Conservation (phyloP, 2,888 invertebrate genomes). For the Erebia epiphron region DNA sequence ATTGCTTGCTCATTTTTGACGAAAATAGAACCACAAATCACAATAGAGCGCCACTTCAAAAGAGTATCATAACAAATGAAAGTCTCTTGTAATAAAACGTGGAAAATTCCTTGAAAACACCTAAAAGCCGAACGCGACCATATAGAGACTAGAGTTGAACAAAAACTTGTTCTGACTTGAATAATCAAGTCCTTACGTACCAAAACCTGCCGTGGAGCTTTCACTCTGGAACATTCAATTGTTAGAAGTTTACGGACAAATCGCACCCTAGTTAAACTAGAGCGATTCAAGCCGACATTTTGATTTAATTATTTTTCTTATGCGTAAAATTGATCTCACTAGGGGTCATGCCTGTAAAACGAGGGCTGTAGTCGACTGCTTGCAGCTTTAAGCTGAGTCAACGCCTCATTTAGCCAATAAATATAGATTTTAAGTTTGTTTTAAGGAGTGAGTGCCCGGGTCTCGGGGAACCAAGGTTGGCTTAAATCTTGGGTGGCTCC, state of each 20-base stretch:
- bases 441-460: too few relatives aligned
- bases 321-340: too few relatives aligned
- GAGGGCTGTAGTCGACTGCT: too few relatives aligned
- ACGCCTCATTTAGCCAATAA: too few relatives aligned
- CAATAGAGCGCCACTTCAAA: neutral
- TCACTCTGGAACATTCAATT: neutral
- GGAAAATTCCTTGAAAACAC: neutral
- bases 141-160: slow-evolving; percentile 9
- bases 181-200: slow-evolving; percentile 9
- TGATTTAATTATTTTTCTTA: neutral
- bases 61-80: neutral
- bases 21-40: neutral
- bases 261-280: neutral
- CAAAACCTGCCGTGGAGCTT: neutral
- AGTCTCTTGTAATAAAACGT: neutral
- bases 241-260: slow-evolving; percentile 9
- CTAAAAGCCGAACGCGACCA: neutral
- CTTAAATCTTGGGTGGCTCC: too few relatives aligned
- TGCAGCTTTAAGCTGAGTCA: too few relatives aligned
- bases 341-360: too few relatives aligned
- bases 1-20: neutral
- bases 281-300: neutral
- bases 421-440: too few relatives aligned
- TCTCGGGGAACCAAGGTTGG: too few relatives aligned
- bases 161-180: slow-evolving; percentile 5